These are phyloP conservation scores for Dasysyrphus tricinctus DNA, from an alignment of 2,888 invertebrate genomes.

Conservation along the genomic window DNA sequence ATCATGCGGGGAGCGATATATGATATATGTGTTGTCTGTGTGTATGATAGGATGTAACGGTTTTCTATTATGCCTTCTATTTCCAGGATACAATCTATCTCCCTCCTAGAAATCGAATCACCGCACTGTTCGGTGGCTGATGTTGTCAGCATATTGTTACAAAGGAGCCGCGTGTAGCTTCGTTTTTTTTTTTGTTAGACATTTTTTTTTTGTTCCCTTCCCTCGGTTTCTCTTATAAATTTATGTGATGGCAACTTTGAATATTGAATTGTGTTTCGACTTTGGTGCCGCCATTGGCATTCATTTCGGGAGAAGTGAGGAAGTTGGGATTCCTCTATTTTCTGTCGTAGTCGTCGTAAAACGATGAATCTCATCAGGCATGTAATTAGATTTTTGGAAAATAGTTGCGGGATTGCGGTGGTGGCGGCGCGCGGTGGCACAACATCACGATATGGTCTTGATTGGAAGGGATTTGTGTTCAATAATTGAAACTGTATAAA, in stretches of 20 bases:
- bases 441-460: slow-evolving; percentile 8
- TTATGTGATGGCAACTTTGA: slow-evolving; percentile 19
- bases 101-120: slow-evolving; percentile 55
- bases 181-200: slow-evolving; percentile 22
- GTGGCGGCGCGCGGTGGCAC: background rate
- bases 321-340: slow-evolving; percentile 23
- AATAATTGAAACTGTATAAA: slow-evolving; percentile 56
- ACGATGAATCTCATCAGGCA: slow-evolving; percentile 60
- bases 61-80: slow-evolving; percentile 60
- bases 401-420: slow-evolving; percentile 35
- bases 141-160: slow-evolving; percentile 59
- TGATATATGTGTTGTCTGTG: slow-evolving; percentile 54
- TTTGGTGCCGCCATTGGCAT: slow-evolving; percentile 38
- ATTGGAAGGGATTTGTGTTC: slow-evolving; percentile 59
- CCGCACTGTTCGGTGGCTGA: slow-evolving; percentile 55
- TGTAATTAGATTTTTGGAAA: slow-evolving; percentile 71
- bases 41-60: slow-evolving; percentile 47
- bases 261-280: slow-evolving; percentile 40
- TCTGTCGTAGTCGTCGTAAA: slow-evolving; percentile 18
- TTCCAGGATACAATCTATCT: slow-evolving; percentile 47
- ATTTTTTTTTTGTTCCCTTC: background rate
- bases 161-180: slow-evolving; percentile 46
- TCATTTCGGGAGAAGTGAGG: background rate
- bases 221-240: background rate
- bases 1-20: slow-evolving; percentile 10